These are phyloP conservation scores for Drosophila aff. DNA, from an alignment of 1,140 invertebrate genomes.

Conservation along the genomic window DNA sequence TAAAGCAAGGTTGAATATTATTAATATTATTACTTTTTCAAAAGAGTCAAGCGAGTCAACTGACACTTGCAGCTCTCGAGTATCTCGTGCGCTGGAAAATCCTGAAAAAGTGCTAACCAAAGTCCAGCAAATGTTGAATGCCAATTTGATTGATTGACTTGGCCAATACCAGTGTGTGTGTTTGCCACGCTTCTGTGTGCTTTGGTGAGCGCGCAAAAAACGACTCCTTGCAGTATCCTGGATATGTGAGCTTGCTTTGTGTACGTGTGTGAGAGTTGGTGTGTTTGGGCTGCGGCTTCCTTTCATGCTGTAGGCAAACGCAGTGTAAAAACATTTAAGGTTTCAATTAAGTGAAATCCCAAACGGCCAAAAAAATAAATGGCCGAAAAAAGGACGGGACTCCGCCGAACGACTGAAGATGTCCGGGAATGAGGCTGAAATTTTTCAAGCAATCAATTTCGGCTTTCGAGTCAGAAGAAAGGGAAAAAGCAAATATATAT, in stretches of 20 bases:
- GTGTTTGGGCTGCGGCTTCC: constrained; percentile 36
- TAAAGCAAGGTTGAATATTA: neutral
- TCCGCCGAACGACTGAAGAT: constrained; percentile 43
- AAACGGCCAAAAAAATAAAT: constrained; percentile 63
- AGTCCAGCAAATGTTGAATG: constrained; percentile 52
- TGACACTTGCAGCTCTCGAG: constrained; percentile 22
- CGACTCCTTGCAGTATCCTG: constrained; percentile 7
- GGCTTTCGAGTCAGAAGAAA: constrained; percentile 34
- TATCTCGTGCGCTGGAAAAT: constrained; percentile 20
- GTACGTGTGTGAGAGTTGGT: neutral
- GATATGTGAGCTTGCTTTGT: neutral
- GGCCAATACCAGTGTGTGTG: constrained; percentile 1
- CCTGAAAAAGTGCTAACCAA: constrained; percentile 36
- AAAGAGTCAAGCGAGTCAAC: neutral
- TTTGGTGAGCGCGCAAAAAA: constrained; percentile 16
- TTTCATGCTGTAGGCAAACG: constrained; percentile 49
- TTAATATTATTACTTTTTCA: neutral
- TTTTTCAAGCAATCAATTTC: constrained; percentile 78
- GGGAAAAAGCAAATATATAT: constrained; percentile 32
- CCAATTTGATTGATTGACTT: constrained; percentile 70
- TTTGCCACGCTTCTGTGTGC: constrained; percentile 1
- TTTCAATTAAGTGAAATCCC: constrained; percentile 80
- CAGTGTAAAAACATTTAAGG: constrained; percentile 82
- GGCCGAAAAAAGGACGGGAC: constrained; percentile 37
- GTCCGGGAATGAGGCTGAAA: constrained; percentile 48